Percentiles rank a stretch among this genome's conserved stretches.
These are phyloP conservation scores for Metopolophium dirhodum DNA, from an alignment of 1,140 invertebrate genomes.

Conservation along the genomic window DNA sequence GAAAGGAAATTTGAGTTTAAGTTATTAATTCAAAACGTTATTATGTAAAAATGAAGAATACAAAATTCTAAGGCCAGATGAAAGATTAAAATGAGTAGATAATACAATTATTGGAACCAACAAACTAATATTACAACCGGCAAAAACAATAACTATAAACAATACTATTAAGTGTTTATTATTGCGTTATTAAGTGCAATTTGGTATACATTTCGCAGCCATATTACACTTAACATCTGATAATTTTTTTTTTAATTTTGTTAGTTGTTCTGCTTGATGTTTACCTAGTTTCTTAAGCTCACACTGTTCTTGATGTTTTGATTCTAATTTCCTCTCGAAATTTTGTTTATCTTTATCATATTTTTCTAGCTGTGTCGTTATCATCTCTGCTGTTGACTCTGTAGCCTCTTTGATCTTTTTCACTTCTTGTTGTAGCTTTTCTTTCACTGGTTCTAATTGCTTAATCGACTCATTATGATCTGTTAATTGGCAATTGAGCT, in stretches of 20 bases:
- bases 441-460: background rate
- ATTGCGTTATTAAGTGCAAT: too few species aligned
- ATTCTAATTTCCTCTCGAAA: background rate
- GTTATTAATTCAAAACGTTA: too few species aligned
- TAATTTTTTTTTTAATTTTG: background rate
- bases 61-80: too few species aligned
- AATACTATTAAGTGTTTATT: too few species aligned
- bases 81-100: too few species aligned
- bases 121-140: too few species aligned
- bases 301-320: background rate
- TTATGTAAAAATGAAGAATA: too few species aligned
- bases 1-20: too few species aligned
- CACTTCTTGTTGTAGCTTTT: background rate
- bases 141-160: too few species aligned
- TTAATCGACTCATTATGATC: too few species aligned
- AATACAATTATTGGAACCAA: too few species aligned
- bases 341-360: background rate
- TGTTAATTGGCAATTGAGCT: background rate
- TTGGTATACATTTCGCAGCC: too few species aligned
- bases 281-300: background rate
- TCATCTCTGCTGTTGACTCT: background rate
- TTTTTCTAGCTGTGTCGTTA: background rate
- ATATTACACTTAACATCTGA: background rate
- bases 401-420: background rate
- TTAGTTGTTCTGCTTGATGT: background rate